Conservation (phyloP, 2,797 vertebrate genomes). For the Pseudopleuronectes americanus region DNA sequence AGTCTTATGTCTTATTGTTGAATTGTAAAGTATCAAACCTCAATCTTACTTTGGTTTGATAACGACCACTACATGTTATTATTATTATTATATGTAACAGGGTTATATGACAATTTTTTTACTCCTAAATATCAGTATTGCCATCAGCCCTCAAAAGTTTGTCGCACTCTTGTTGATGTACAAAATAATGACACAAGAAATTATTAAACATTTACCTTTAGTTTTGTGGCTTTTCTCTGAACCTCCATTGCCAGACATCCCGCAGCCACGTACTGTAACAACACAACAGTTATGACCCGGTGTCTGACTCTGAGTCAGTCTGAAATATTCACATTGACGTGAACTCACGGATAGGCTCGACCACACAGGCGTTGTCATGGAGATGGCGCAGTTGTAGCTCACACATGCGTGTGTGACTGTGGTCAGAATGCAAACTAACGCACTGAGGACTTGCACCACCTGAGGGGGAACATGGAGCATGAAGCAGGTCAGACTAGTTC, state of each 20-base stretch:
- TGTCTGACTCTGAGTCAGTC: not conserved
- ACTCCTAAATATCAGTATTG: no score
- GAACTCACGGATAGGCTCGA: constrained; percentile 79
- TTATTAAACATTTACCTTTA: constrained; percentile 63
- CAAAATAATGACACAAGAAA: not conserved
- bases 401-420: constrained; percentile 77
- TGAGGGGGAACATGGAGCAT: constrained; percentile 30
- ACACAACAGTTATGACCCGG: constrained; percentile 21
- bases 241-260: constrained; percentile 74
- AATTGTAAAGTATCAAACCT: no score
- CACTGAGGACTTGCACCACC: constrained; percentile 78
- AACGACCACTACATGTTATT: no score
- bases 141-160: no score
- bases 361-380: constrained; percentile 78
- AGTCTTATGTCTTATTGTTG: no score
- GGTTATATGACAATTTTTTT: no score
- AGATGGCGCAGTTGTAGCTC: constrained; percentile 76
- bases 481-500: not conserved
- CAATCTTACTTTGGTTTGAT: no score
- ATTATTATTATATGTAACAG: no score
- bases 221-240: constrained; percentile 76
- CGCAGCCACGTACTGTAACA: constrained; percentile 76
- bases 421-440: constrained; percentile 70
- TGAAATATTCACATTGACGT: not conserved
- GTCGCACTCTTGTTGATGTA: not conserved